phyloP scores from a whole-genome alignment of 1,140 invertebrate genomes.

The Andrena cerasifolii region DNA sequence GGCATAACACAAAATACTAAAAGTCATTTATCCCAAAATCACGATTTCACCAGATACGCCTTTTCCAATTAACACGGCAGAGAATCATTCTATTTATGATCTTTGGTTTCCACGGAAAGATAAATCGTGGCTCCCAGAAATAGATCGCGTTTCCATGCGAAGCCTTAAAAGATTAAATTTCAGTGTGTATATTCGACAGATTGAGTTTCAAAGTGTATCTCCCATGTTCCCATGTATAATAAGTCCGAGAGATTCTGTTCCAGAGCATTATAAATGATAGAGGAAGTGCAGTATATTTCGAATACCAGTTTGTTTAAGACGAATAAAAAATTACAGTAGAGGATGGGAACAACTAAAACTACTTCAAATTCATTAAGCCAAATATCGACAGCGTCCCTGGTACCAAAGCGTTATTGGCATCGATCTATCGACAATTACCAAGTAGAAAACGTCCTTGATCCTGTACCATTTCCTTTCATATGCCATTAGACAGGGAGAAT shows the following conservation, averaged over 20 bases:
- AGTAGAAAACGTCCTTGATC: not conserved
- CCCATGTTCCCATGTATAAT: not conserved
- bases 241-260: not conserved
- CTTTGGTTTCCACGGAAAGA: too few relatives aligned
- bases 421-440: constrained; percentile 40
- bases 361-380: too few relatives aligned
- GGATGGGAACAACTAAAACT: too few relatives aligned
- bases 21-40: too few relatives aligned
- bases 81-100: too few relatives aligned
- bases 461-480: constrained; percentile 3
- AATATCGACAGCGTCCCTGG: too few relatives aligned
- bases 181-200: not conserved
- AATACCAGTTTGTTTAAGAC: not conserved
- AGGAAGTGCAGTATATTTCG: not conserved
- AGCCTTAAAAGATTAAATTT: constrained; percentile 1
- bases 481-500: constrained; percentile 23
- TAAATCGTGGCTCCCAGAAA: not conserved
- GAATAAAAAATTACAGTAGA: too few relatives aligned
- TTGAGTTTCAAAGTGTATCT: constrained; percentile 20
- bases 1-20: too few relatives aligned
- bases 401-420: too few relatives aligned
- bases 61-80: too few relatives aligned
- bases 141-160: not conserved
- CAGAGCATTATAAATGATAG: not conserved
- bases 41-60: too few relatives aligned